Percentiles rank a stretch among this genome's conserved stretches.
These are phyloP conservation scores for Heterodera filipjevi DNA, from an alignment of 2,888 invertebrate species.

Conservation along the genomic window DNA sequence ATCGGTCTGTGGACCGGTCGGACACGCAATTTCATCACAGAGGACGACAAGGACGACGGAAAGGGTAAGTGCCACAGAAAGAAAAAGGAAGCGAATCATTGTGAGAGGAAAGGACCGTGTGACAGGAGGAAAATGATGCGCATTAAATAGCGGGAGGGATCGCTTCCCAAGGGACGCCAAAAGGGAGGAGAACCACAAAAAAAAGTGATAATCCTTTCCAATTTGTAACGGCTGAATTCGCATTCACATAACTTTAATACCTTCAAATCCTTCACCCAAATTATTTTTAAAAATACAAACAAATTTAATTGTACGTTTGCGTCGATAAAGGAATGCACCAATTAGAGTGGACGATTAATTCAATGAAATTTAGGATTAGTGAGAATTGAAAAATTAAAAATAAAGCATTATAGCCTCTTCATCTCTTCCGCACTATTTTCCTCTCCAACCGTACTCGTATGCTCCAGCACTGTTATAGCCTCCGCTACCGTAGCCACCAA, in stretches of 20 bases:
- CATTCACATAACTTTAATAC: too few relatives aligned
- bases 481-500: background rate
- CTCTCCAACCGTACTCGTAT: background rate
- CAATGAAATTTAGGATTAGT: too few relatives aligned
- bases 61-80: background rate
- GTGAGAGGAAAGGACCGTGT: background rate
- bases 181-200: too few relatives aligned
- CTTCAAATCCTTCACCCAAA: background rate
- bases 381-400: too few relatives aligned
- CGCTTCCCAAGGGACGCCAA: too few relatives aligned
- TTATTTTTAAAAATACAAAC: background rate
- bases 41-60: background rate
- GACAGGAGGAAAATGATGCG: background rate
- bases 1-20: background rate
- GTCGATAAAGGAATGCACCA: too few relatives aligned
- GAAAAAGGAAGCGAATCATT: background rate
- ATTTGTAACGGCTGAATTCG: too few relatives aligned
- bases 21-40: background rate
- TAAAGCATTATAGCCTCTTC: too few relatives aligned
- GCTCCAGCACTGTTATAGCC: background rate
- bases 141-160: background rate
- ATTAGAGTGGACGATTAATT: too few relatives aligned
- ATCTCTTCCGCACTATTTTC: background rate
- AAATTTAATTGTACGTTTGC: background rate
- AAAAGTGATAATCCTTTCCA: background rate